Evolutionary conservation across 1,140 invertebrate genomes (phyloP).

Genomic region (Ips nitidus): DNA sequence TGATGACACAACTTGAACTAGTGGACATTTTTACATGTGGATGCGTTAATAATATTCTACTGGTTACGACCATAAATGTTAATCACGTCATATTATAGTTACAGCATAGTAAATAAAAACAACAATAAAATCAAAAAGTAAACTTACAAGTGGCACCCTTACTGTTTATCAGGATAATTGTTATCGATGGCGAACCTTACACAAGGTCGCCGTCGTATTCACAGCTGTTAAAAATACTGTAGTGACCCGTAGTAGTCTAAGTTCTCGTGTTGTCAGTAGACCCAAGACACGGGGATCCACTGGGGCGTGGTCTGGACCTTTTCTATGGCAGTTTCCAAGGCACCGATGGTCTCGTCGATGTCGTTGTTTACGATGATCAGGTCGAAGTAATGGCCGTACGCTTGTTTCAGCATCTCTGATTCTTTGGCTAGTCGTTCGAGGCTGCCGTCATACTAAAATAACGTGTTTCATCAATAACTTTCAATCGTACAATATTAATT

Average conservation of each 20-base stretch:
- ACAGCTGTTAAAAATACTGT: constrained; percentile 46
- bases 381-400: constrained; percentile 98
- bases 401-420: constrained; percentile 91
- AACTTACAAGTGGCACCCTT: no score
- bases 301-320: constrained; percentile 87
- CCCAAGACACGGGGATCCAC: constrained; percentile 94
- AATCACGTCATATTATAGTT: no score
- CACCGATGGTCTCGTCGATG: constrained; percentile 96
- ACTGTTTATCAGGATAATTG: no score
- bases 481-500: neutral
- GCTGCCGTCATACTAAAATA: constrained; percentile 89
- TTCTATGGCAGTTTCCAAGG: constrained; percentile 88
- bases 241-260: constrained; percentile 46
- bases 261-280: constrained; percentile 77
- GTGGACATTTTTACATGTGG: no score
- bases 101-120: no score
- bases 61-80: no score
- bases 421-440: constrained; percentile 93
- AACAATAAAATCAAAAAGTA: no score
- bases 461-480: constrained; percentile 19
- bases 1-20: no score
- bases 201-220: constrained; percentile 26
- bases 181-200: constrained; percentile 14
- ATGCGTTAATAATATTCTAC: no score
- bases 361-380: constrained; percentile 98